A percentile compares a stretch with the other conserved stretches of the same genome.
Evolutionary conservation across 2,888 invertebrate genomes (phyloP).

Genomic region (Galerucella calmariensis): DNA sequence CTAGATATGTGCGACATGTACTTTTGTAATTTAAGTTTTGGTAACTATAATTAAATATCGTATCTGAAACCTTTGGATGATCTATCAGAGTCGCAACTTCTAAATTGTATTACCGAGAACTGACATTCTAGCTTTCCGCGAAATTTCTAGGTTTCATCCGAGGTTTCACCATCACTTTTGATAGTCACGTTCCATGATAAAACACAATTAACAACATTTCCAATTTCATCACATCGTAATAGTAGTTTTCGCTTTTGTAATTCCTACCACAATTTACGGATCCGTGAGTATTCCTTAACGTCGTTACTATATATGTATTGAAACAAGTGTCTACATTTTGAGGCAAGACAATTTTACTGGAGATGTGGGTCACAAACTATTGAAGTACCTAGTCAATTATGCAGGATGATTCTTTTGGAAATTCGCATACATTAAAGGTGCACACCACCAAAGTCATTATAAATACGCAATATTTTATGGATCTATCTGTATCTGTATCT

Average conservation of each 20-base stretch:
- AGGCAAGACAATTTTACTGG: conserved; percentile 1
- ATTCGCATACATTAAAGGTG: no score
- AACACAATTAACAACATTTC: conserved; percentile 35
- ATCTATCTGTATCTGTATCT: no score
- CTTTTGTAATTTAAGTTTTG: conserved; percentile 14
- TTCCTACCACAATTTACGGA: conserved; percentile 15
- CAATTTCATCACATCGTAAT: conserved; percentile 21
- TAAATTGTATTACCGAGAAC: conserved; percentile 31
- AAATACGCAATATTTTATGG: no score
- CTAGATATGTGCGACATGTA: conserved; percentile 5
- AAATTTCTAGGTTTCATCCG: conserved; percentile 28
- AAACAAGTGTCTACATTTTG: not conserved
- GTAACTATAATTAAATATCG: conserved; percentile 13
- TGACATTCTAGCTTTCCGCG: conserved; percentile 28
- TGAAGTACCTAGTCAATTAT: no score
- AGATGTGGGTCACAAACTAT: no score
- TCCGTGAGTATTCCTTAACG: conserved; percentile 12
- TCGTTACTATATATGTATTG: not conserved
- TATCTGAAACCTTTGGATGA: conserved; percentile 9
- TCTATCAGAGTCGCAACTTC: conserved; percentile 19
- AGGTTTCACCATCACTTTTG: conserved; percentile 34
- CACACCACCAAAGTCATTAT: no score
- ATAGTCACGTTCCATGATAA: conserved; percentile 39
- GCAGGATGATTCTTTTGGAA: no score
- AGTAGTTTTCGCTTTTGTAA: conserved; percentile 17